Percentiles rank a stretch among this genome's conserved stretches.
Evolutionary conservation across 2,113 vertebrate species (phyloP).

Genomic region (Labeo rohita): DNA sequence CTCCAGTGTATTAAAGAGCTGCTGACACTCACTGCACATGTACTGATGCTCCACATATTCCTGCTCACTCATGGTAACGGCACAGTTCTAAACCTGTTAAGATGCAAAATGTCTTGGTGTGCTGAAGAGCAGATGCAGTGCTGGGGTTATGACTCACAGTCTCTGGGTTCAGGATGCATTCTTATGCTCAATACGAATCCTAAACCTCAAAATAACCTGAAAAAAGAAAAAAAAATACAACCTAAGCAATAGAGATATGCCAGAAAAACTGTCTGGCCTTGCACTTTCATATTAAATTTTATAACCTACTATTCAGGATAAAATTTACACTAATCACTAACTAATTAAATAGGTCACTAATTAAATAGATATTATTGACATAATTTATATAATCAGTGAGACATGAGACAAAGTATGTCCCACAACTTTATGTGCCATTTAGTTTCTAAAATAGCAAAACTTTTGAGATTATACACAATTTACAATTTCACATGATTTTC

Average conservation of each 20-base stretch:
- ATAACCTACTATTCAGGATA: not conserved
- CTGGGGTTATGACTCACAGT: constrained; percentile 17
- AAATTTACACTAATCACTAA: no score
- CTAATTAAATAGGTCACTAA: no score
- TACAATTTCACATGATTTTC: not conserved
- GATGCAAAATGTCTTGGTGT: constrained; percentile 3
- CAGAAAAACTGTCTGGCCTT: not conserved
- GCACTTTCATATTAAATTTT: not conserved
- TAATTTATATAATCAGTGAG: not conserved
- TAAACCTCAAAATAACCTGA: constrained; percentile 46
- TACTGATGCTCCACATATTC: constrained; percentile 87
- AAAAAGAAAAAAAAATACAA: not conserved
- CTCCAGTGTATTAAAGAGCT: constrained; percentile 86
- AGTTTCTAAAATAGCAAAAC: not conserved
- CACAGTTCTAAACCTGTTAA: not conserved
- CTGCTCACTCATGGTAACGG: constrained; percentile 68
- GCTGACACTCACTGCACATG: constrained; percentile 89
- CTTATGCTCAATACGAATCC: not conserved
- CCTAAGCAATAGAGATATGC: not conserved
- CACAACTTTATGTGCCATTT: not conserved
- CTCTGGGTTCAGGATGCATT: not conserved
- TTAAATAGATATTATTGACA: not conserved
- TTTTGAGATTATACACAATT: not conserved
- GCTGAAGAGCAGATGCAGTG: not conserved
- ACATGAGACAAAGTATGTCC: not conserved